These are phyloP conservation scores for Eremobia ochroleuca DNA, from an alignment of 2,888 invertebrate species.

Conservation along the genomic window DNA sequence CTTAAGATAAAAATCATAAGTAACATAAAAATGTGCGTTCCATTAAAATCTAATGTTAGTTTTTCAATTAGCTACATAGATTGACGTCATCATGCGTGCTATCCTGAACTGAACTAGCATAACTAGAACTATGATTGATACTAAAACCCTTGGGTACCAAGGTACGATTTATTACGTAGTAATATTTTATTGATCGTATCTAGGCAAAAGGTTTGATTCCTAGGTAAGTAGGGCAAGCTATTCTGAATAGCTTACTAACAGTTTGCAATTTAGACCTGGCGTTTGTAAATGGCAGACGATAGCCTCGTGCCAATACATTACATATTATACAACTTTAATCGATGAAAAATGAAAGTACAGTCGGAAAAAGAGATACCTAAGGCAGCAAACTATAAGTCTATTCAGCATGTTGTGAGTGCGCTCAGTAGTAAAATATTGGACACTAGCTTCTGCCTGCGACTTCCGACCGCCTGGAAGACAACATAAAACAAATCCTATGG, in stretches of 20 bases:
- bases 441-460: too few species aligned
- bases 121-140: constrained; percentile 10
- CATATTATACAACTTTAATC: constrained; percentile 1
- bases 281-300: constrained; percentile 5
- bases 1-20: background rate
- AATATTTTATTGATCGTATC: constrained; percentile 35
- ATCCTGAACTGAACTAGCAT: constrained; percentile 1
- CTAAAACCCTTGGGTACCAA: constrained; percentile 20
- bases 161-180: constrained; percentile 13
- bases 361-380: background rate
- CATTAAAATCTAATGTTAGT: background rate
- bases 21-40: background rate
- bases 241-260: constrained; percentile 11
- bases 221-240: constrained; percentile 30
- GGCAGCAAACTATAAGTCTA: background rate
- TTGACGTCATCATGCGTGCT: constrained; percentile 39
- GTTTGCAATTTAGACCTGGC: constrained; percentile 3
- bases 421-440: too few species aligned
- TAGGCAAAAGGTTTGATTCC: constrained; percentile 25
- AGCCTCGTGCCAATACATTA: background rate
- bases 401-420: too few species aligned
- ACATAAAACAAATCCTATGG: too few species aligned
- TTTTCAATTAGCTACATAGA: constrained; percentile 7
- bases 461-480: too few species aligned
- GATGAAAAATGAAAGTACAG: background rate